phyloP scores from a whole-genome alignment of 2,888 invertebrate genomes.

The Heliconius ismenius region DNA sequence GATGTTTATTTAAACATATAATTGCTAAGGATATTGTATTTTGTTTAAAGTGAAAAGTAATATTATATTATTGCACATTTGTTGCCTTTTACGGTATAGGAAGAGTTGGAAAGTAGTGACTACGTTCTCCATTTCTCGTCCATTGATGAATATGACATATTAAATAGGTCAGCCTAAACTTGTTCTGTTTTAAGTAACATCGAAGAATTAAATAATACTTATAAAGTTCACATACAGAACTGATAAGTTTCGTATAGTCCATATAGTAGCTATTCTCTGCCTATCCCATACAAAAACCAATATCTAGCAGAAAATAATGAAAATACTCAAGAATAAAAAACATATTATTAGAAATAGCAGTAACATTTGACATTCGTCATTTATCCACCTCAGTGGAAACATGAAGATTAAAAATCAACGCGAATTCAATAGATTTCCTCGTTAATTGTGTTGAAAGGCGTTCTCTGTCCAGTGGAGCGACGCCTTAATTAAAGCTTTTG shows the following conservation, averaged over 20 bases:
- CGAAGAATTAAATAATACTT: no score
- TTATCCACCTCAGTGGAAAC: conserved; percentile 3
- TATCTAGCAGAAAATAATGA: no score
- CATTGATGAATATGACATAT: no score
- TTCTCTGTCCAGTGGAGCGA: conserved; percentile 22
- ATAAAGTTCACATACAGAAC: no score
- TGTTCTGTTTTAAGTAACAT: neutral
- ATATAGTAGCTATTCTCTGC: no score
- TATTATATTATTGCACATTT: neutral
- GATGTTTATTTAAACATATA: neutral
- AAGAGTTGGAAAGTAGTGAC: neutral
- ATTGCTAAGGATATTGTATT: neutral
- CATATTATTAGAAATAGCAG: no score
- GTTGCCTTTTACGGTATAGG: neutral
- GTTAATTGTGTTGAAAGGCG: conserved; percentile 21
- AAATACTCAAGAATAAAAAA: no score
- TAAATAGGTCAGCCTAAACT: neutral
- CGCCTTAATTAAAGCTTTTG: conserved; percentile 34
- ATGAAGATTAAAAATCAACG: conserved; percentile 22
- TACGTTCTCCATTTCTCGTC: neutral
- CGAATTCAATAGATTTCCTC: conserved; percentile 22
- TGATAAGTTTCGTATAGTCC: no score
- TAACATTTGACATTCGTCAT: neutral
- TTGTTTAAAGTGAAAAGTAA: neutral
- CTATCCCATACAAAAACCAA: no score